These are phyloP conservation scores for Poecilia latipinna DNA, from an alignment of 2,113 vertebrate species.

Conservation along the genomic window DNA sequence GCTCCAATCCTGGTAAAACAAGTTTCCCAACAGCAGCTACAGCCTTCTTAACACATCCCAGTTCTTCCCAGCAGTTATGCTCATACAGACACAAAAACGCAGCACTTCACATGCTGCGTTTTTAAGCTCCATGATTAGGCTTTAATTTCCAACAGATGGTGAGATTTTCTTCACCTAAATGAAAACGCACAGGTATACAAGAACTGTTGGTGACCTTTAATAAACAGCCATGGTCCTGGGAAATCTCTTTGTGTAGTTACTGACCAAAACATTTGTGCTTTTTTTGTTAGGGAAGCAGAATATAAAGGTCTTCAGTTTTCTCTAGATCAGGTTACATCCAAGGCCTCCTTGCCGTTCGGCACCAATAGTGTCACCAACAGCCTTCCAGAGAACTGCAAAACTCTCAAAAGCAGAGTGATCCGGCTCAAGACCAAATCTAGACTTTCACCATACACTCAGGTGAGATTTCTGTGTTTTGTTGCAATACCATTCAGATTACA, in stretches of 20 bases:
- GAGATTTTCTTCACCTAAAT: conserved; percentile 41
- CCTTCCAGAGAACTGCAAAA: conserved; percentile 84
- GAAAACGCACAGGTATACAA: conserved; percentile 40
- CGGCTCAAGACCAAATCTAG: conserved; percentile 90
- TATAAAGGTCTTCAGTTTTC: conserved; percentile 98
- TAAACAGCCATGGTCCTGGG: conserved; percentile 9
- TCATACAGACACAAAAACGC: conserved; percentile 5
- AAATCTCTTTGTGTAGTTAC: neutral
- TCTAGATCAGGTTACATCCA: conserved; percentile 92
- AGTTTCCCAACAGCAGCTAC: conserved; percentile 57
- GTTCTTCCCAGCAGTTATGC: neutral
- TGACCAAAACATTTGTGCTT: conserved; percentile 33
- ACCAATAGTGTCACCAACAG: conserved; percentile 80
- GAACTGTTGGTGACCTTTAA: conserved; percentile 30
- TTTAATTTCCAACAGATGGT: conserved; percentile 66
- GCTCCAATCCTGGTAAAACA: conserved; percentile 75
- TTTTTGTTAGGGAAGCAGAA: conserved; percentile 89
- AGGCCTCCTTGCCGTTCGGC: conserved; percentile 87
- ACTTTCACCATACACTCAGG: conserved; percentile 94
- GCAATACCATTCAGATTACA: too few relatives aligned
- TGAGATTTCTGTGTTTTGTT: conserved; percentile 52
- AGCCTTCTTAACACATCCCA: conserved; percentile 13
- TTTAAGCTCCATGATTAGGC: conserved; percentile 34
- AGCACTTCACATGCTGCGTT: conserved; percentile 3
- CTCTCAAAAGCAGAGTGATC: conserved; percentile 84